phyloP scores from a whole-genome alignment of 2,888 invertebrate genomes.

The Melanophora roralis region DNA sequence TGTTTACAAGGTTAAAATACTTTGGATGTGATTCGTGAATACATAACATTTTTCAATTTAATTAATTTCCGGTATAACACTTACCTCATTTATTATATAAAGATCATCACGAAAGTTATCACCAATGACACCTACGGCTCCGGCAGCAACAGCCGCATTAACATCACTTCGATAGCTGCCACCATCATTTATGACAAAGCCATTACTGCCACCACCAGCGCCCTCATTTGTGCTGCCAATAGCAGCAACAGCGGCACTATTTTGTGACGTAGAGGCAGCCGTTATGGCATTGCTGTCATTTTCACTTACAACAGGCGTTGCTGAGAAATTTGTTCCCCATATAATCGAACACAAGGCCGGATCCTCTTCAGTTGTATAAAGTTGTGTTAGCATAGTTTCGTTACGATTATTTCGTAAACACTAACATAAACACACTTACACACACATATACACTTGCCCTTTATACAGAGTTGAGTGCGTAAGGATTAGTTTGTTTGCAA shows the following conservation, averaged over 20 bases:
- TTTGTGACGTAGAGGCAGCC: constrained; percentile 56
- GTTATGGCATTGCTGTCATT: constrained; percentile 62
- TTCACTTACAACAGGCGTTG: constrained; percentile 67
- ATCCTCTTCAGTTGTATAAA: constrained; percentile 76
- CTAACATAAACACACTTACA: too few species aligned
- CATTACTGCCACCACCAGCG: background rate
- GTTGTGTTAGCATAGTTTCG: constrained; percentile 74
- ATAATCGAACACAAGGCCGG: constrained; percentile 75
- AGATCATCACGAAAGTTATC: constrained; percentile 69
- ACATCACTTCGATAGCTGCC: constrained; percentile 45
- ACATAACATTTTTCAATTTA: background rate
- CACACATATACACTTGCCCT: background rate
- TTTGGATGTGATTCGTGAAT: background rate
- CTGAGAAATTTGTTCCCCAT: constrained; percentile 73
- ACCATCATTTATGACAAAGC: constrained; percentile 29
- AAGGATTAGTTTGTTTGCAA: background rate
- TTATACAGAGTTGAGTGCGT: background rate
- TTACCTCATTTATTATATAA: constrained; percentile 66
- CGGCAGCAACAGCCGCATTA: constrained; percentile 52
- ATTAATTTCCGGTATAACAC: constrained; percentile 18
- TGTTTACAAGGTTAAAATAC: background rate
- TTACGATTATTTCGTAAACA: constrained; percentile 10
- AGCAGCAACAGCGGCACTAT: constrained; percentile 18
- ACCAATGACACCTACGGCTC: constrained; percentile 56
- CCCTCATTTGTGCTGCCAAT: constrained; percentile 30